Evolutionary conservation across 2,797 vertebrate species (phyloP).

Genomic region (Melanotaenia pygmaea): DNA sequence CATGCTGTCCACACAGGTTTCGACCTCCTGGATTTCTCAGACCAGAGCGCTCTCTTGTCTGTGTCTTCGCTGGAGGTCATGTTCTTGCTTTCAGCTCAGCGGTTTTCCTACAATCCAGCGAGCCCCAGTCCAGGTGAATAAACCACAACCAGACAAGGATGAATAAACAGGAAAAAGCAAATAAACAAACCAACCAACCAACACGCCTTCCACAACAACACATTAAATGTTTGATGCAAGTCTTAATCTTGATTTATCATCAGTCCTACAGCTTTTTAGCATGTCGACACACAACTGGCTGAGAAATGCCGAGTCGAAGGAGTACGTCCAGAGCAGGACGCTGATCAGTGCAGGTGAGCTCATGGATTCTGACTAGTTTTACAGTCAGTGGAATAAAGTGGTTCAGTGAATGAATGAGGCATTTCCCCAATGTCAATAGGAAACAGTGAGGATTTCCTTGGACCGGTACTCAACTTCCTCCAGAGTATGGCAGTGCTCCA

Average conservation of each 20-base stretch:
- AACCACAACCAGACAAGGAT: not conserved
- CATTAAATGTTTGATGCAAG: not conserved
- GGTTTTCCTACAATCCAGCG: constrained; percentile 86
- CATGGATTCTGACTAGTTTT: not conserved
- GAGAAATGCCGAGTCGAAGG: constrained; percentile 72
- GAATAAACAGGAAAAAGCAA: not conserved
- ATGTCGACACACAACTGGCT: constrained; percentile 71
- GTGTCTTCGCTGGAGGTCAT: constrained; percentile 91
- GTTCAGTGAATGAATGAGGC: not conserved
- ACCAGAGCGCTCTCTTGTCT: constrained; percentile 89
- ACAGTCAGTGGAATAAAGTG: not conserved
- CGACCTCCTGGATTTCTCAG: constrained; percentile 88
- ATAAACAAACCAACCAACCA: not conserved
- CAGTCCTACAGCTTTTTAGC: constrained; percentile 76
- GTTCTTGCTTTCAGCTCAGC: constrained; percentile 91
- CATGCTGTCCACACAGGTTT: constrained; percentile 83
- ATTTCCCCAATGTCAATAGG: constrained; percentile 68
- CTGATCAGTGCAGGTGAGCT: constrained; percentile 67
- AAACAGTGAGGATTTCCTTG: constrained; percentile 87
- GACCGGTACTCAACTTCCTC: constrained; percentile 91
- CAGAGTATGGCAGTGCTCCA: constrained; percentile 90
- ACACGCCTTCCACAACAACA: not conserved
- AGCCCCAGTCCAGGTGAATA: constrained; percentile 80
- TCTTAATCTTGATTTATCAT: constrained; percentile 6
- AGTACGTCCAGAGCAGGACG: constrained; percentile 59